Percentiles rank a stretch among this genome's conserved stretches.
These are phyloP conservation scores for Onychorhynchus coronatus DNA, from an alignment of 2,113 vertebrate species.

Conservation along the genomic window DNA sequence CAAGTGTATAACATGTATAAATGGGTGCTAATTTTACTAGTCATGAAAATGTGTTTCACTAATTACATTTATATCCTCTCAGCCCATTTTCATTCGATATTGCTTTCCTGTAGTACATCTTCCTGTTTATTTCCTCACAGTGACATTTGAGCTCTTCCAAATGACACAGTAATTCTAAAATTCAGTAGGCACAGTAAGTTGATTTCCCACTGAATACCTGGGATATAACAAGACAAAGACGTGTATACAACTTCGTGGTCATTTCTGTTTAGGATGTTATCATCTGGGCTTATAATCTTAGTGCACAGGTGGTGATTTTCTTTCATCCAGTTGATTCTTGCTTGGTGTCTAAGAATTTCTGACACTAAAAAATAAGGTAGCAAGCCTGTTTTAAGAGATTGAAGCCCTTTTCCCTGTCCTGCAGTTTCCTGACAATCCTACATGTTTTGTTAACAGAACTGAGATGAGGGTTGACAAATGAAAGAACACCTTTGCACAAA, in stretches of 20 bases:
- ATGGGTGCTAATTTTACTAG: conserved; percentile 69
- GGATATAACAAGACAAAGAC: background rate
- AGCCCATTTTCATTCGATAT: conserved; percentile 41
- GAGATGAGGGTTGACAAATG: background rate
- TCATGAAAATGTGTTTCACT: conserved; percentile 53
- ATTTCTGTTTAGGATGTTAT: background rate
- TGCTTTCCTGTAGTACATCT: conserved; percentile 10
- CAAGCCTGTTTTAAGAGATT: background rate
- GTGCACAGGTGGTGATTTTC: background rate
- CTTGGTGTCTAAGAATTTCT: background rate
- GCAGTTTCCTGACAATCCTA: background rate
- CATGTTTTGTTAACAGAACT: background rate
- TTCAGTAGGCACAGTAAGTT: background rate
- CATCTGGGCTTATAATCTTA: background rate
- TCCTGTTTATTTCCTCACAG: conserved; percentile 46
- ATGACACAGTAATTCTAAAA: background rate
- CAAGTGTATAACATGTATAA: conserved; percentile 69
- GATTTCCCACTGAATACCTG: background rate
- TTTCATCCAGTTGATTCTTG: background rate
- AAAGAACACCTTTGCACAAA: background rate
- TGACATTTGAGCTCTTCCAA: conserved; percentile 37
- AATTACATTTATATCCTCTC: conserved; percentile 67
- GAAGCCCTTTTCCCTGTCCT: background rate
- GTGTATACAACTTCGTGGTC: background rate
- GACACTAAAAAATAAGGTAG: background rate